Evolutionary conservation across 2,888 invertebrate species (phyloP).

Genomic region (Cryptus viduatorius): DNA sequence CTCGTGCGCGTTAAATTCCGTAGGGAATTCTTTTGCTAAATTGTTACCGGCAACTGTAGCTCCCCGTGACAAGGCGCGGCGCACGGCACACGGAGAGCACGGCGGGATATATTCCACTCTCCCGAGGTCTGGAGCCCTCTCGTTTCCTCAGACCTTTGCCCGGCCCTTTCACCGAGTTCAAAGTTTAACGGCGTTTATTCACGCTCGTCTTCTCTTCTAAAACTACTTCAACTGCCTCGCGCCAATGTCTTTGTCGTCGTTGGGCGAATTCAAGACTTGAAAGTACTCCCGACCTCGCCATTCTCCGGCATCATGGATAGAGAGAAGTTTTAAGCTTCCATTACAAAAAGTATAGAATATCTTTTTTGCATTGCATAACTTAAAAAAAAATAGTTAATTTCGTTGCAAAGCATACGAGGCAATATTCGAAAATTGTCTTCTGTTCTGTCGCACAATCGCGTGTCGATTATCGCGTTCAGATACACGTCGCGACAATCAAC

Average conservation of each 20-base stretch:
- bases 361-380: not conserved
- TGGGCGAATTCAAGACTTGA: not conserved
- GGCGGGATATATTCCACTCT: not conserved
- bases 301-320: not conserved
- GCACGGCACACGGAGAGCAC: not conserved
- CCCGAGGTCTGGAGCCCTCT: not conserved
- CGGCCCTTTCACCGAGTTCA: conserved; percentile 38
- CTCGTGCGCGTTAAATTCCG: too few species aligned
- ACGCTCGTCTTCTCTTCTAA: conserved; percentile 14
- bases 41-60: not conserved
- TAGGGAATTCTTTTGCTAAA: too few species aligned
- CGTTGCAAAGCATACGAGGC: not conserved
- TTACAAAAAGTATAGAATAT: not conserved
- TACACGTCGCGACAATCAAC: not conserved
- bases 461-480: not conserved
- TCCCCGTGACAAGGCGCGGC: conserved; percentile 2
- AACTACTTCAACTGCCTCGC: conserved; percentile 6
- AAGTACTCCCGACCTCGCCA: not conserved
- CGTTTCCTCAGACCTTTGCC: not conserved
- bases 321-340: conserved; percentile 3
- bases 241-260: conserved; percentile 26
- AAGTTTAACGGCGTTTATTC: conserved; percentile 49
- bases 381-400: not conserved
- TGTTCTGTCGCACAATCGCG: too few species aligned
- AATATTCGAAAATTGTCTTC: too few species aligned